Base-by-base conservation (phyloP, 2,888 invertebrate genomes). In the Polydrusus pterygomalis region DNA sequence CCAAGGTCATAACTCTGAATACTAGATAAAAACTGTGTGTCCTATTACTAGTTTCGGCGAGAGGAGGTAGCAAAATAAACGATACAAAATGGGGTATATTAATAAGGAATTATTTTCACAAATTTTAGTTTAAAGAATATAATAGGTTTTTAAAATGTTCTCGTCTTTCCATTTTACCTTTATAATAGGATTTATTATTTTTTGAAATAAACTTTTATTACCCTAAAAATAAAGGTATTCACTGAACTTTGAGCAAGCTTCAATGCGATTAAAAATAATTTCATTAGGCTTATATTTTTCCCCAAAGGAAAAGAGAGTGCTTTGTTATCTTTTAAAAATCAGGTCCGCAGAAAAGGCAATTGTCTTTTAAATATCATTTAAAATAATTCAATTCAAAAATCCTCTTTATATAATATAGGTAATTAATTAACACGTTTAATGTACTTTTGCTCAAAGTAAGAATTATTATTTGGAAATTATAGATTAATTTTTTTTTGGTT, bases 191-290 rank as follows among this genome's bases (percentile, higher is more conserved):
- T 54, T 54, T 30, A 11, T 25, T 54, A 25, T 30, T 7, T n/a
- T 30, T n/a, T 54, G 3, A 30, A 54, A 54, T 30, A 54, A 5
- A 58, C 38, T 38, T 38, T 58, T 58, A 38, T 58, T 58, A 58
- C 58, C 58, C 34, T 58, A 25, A 17, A 34, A 38, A 34, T 38
- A 58, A 58, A 58, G 58, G 6, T 15, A 38, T 38, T 58, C 58
- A 58, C 17, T 17, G 34, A 25, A 58, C 34, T 38, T 38, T 17
- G 34, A 58, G 30, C 17, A 25, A 38, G 58, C 58, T 58, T 58
- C 58, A 58, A 58, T 58, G 38, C 15, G 34, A 58, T 58, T 58
- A 58, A 58, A 58, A 58, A 58, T 58, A 58, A 58, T 58, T 58
- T 58, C 25, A 58, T 58, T 58, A 58, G 58, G 58, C n/a, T 38